Evolutionary conservation across 2,888 invertebrate species (phyloP).

Genomic region (Tortrix viridana): DNA sequence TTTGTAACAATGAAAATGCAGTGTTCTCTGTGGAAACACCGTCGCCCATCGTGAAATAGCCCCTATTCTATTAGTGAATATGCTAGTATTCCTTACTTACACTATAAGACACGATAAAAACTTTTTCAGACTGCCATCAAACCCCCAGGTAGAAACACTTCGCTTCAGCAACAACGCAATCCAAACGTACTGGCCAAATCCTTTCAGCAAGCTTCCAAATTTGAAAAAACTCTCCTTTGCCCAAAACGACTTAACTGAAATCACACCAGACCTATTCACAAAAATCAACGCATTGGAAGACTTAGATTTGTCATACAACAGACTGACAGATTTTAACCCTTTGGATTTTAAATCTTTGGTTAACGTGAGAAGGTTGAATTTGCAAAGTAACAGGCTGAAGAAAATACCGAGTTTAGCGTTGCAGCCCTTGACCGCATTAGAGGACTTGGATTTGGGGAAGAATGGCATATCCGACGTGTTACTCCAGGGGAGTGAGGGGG

Average conservation of each 20-base stretch:
- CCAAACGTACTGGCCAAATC: constrained; percentile 76
- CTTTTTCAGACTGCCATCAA: constrained; percentile 72
- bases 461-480: constrained; percentile 71
- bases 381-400: constrained; percentile 75
- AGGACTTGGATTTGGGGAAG: constrained; percentile 77
- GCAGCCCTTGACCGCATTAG: constrained; percentile 64
- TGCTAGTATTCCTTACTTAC: too few relatives aligned
- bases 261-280: constrained; percentile 77
- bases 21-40: too few relatives aligned
- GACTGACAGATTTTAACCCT: constrained; percentile 66
- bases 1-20: too few relatives aligned
- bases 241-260: constrained; percentile 72
- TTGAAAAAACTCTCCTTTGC: constrained; percentile 75
- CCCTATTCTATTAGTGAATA: too few relatives aligned
- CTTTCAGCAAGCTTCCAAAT: constrained; percentile 68
- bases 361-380: constrained; percentile 66
- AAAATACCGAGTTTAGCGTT: constrained; percentile 70
- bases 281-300: constrained; percentile 70
- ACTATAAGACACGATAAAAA: background rate
- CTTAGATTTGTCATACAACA: constrained; percentile 82
- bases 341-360: constrained; percentile 68
- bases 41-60: too few relatives aligned
- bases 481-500: constrained; percentile 60
- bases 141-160: constrained; percentile 68
- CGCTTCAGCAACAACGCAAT: constrained; percentile 74